A percentile compares a stretch with the other conserved stretches of the same genome.
Conservation (phyloP, 2,797 vertebrate species). For the Octomys mimax region DNA sequence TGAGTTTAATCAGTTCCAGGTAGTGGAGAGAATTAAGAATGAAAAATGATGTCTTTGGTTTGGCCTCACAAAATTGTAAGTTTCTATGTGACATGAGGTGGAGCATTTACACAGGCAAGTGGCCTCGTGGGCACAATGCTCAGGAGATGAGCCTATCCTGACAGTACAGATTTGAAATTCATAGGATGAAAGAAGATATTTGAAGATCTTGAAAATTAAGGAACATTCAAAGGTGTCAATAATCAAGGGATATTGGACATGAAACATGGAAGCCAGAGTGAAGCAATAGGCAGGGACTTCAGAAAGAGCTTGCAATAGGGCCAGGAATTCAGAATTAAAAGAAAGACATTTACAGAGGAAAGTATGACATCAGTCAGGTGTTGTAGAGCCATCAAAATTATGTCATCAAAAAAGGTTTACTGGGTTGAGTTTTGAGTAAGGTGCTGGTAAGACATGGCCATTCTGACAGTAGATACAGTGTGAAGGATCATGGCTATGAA, state of each 20-base stretch:
- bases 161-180: not conserved
- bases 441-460: too few species aligned
- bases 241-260: not conserved
- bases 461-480: not conserved
- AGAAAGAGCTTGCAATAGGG: not conserved
- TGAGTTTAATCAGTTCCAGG: not conserved
- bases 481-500: not conserved
- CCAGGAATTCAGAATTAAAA: not conserved
- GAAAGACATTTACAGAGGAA: not conserved
- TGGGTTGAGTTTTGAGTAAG: not conserved
- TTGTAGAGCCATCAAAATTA: too few species aligned
- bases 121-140: not conserved
- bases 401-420: too few species aligned
- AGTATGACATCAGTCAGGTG: not conserved
- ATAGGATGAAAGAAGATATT: not conserved
- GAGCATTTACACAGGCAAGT: not conserved
- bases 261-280: not conserved
- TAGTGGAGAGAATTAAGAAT: not conserved
- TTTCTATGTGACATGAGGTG: not conserved
- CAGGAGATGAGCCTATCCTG: not conserved
- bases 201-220: not conserved
- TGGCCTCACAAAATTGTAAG: not conserved
- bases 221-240: not conserved
- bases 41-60: not conserved
- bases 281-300: not conserved